These are phyloP conservation scores for Oreochromis mossambicus DNA, from an alignment of 2,797 vertebrate species.

Conservation along the genomic window DNA sequence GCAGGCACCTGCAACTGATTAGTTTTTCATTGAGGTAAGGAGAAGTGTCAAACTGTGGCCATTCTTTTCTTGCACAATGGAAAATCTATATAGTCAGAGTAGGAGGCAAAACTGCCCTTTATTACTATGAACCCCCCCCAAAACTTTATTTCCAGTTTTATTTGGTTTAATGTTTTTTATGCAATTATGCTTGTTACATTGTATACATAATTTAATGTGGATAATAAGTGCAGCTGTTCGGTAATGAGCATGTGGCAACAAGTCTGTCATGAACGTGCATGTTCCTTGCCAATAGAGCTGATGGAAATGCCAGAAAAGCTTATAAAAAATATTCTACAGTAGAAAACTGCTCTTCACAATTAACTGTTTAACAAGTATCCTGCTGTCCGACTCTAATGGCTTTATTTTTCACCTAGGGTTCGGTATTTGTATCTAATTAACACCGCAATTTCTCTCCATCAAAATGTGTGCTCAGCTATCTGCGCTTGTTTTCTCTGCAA, in stretches of 20 bases:
- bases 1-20: slow-evolving; percentile 9
- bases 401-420: slow-evolving; percentile 3
- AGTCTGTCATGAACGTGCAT: background rate
- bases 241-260: background rate
- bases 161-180: background rate
- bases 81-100: background rate
- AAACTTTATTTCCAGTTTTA: background rate
- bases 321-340: background rate
- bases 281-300: background rate
- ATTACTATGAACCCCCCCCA: background rate
- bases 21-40: background rate
- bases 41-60: background rate
- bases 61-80: background rate
- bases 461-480: background rate
- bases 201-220: background rate
- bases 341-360: background rate
- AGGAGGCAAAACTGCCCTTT: background rate
- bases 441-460: background rate
- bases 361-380: background rate
- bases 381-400: background rate
- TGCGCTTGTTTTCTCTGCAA: background rate
- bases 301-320: background rate
- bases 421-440: background rate
- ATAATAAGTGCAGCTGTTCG: background rate
- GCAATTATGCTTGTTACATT: background rate